Percentiles rank a stretch among this genome's conserved stretches.
phyloP scores from a whole-genome alignment of 1,140 invertebrate genomes.

The Cotesia glomerata region DNA sequence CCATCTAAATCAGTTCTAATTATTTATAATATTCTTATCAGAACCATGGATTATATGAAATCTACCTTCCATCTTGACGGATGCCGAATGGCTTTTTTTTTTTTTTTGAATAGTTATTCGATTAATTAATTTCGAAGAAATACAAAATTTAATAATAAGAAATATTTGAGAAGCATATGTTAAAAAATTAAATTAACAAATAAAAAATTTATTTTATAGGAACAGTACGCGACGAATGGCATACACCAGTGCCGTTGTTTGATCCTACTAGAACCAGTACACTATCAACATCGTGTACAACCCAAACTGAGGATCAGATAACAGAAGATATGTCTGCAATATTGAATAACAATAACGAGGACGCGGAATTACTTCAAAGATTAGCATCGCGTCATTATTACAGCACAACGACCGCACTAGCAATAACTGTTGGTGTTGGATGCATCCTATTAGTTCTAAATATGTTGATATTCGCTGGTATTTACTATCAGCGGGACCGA shows the following conservation, averaged over 20 bases:
- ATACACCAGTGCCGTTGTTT: constrained; percentile 64
- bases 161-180: too few species aligned
- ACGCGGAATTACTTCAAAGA: constrained; percentile 63
- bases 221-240: constrained; percentile 67
- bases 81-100: too few species aligned
- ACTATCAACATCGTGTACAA: constrained; percentile 57
- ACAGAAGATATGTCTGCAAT: constrained; percentile 48
- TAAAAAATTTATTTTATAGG: constrained; percentile 49
- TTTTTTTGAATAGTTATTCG: too few species aligned
- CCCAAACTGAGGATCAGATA: constrained; percentile 47
- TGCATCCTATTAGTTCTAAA: constrained; percentile 86
- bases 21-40: too few species aligned
- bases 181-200: background rate
- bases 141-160: too few species aligned
- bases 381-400: constrained; percentile 67
- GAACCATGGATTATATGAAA: too few species aligned
- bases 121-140: too few species aligned
- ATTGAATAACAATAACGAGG: constrained; percentile 59
- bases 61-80: too few species aligned
- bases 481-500: constrained; percentile 81
- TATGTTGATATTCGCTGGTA: constrained; percentile 85
- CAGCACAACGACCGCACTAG: constrained; percentile 81
- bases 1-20: too few species aligned
- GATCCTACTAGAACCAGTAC: constrained; percentile 48
- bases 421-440: constrained; percentile 87